Conservation (phyloP, 2,888 invertebrate species). For the Peribatodes rhomboidaria region DNA sequence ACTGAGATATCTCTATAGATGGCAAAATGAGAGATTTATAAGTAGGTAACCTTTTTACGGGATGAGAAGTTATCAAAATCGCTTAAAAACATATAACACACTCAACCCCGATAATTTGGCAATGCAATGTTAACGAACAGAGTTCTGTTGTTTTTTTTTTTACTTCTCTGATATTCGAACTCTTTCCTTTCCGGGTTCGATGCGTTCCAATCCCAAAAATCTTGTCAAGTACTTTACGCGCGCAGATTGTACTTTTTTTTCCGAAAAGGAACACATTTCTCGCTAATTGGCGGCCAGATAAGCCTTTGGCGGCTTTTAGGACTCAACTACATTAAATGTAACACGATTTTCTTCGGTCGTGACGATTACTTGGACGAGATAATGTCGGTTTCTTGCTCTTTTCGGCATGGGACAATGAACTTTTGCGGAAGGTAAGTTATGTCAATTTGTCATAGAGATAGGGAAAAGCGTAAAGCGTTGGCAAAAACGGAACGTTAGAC, state of each 20-base stretch:
- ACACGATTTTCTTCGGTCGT: constrained; percentile 46
- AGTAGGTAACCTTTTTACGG: too few relatives aligned
- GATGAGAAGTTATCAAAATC: too few relatives aligned
- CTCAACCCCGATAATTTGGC: too few relatives aligned
- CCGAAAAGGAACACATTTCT: constrained; percentile 47
- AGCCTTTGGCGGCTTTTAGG: constrained; percentile 54
- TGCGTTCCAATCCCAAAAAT: constrained; percentile 28
- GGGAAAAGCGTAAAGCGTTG: constrained; percentile 7
- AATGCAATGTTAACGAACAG: too few relatives aligned
- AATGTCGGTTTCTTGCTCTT: constrained; percentile 34
- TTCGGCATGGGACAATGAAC: constrained; percentile 47
- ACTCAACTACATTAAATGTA: constrained; percentile 43
- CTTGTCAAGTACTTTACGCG: constrained; percentile 35
- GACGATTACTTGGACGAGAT: constrained; percentile 52
- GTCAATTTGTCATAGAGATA: constrained; percentile 20
- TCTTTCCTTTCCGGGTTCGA: constrained; percentile 32
- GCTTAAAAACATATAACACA: too few relatives aligned
- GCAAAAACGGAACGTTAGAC: neutral
- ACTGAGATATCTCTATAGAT: too few relatives aligned
- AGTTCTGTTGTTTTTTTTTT: neutral
- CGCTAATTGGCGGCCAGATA: constrained; percentile 62
- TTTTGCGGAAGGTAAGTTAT: constrained; percentile 52
- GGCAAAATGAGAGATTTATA: too few relatives aligned
- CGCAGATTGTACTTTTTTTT: constrained; percentile 34
- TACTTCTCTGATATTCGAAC: neutral